Conservation (phyloP, 2,113 vertebrate species). For the Colistium nudipinnis region DNA sequence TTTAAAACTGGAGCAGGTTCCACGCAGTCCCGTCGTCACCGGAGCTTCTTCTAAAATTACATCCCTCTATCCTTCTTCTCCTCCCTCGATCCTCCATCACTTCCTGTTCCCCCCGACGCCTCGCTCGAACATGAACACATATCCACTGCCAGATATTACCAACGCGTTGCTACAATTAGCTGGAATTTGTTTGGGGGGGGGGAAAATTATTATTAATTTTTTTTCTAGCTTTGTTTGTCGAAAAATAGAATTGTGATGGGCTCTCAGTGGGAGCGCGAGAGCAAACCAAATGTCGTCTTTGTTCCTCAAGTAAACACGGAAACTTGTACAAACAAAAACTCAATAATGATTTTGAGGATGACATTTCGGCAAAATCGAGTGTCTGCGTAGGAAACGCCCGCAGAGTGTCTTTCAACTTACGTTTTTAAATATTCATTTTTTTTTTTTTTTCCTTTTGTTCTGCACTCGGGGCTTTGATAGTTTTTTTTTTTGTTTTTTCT, state of each 20-base stretch:
- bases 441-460: no score
- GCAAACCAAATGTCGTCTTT: conserved; percentile 30
- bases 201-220: conserved; percentile 51
- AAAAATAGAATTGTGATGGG: conserved; percentile 37
- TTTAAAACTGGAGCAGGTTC: conserved; percentile 76
- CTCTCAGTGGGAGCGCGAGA: conserved; percentile 24
- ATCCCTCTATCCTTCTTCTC: conserved; percentile 19
- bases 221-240: conserved; percentile 37
- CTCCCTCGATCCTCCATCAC: conserved; percentile 27
- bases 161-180: conserved; percentile 25
- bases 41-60: conserved; percentile 36
- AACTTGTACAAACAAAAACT: conserved; percentile 17
- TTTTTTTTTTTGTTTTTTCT: neutral
- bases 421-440: conserved; percentile 30
- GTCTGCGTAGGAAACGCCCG: conserved; percentile 7
- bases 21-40: conserved; percentile 37
- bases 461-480: neutral
- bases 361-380: conserved; percentile 24
- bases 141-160: conserved; percentile 9
- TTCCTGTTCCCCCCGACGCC: no score
- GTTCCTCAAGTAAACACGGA: conserved; percentile 45
- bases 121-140: conserved; percentile 26
- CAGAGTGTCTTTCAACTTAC: conserved; percentile 18
- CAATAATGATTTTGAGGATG: conserved; percentile 25
- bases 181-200: conserved; percentile 18